These are phyloP conservation scores for Crotalus viridis DNA, from an alignment of 2,113 vertebrate species.

Conservation along the genomic window DNA sequence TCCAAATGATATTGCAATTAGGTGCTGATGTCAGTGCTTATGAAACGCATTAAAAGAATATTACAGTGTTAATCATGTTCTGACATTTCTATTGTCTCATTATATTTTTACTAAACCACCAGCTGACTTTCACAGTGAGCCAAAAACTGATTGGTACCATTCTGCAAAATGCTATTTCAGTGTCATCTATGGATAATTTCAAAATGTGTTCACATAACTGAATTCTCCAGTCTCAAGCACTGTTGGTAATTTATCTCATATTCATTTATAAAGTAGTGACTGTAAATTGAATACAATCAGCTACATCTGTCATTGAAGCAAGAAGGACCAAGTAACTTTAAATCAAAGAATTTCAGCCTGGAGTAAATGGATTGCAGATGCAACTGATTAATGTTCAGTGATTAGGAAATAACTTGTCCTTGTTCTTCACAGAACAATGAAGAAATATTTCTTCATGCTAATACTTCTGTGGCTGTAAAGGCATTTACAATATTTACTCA, in stretches of 20 bases:
- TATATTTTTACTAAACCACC: neutral
- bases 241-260: neutral
- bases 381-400: neutral
- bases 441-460: neutral
- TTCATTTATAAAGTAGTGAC: neutral
- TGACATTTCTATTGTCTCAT: slow-evolving; percentile 10
- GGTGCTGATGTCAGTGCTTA: neutral
- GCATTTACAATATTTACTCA: neutral
- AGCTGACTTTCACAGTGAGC: neutral
- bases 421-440: neutral
- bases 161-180: neutral
- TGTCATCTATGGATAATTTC: neutral
- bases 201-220: neutral
- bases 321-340: neutral
- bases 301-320: neutral
- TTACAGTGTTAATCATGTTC: neutral
- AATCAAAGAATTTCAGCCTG: neutral
- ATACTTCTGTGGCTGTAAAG: neutral
- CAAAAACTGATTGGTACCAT: neutral
- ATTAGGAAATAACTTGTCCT: neutral
- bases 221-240: neutral
- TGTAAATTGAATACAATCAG: neutral
- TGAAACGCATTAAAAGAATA: neutral
- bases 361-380: neutral
- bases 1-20: neutral